A percentile compares a stretch with the other conserved stretches of the same genome.
Evolutionary conservation across 1,140 invertebrate species (phyloP).

Genomic region (Lepidostoma basale): DNA sequence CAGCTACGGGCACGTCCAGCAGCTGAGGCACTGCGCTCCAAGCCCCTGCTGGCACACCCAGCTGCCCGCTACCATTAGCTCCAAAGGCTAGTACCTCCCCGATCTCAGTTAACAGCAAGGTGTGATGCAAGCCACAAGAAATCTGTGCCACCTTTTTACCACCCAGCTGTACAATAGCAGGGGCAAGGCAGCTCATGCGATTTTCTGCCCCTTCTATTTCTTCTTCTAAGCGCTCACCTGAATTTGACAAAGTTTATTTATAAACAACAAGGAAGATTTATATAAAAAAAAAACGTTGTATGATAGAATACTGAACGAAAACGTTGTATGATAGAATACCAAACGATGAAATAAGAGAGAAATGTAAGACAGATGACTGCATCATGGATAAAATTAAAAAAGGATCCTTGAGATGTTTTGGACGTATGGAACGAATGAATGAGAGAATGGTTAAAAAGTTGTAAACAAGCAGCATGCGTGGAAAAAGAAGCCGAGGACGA

Average conservation of each 20-base stretch:
- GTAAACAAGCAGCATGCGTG: too few species aligned
- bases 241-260: too few species aligned
- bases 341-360: too few species aligned
- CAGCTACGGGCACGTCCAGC: conserved; percentile 73
- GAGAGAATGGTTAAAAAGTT: too few species aligned
- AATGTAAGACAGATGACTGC: too few species aligned
- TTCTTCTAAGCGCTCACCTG: background rate
- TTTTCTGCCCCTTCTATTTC: background rate
- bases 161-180: conserved; percentile 54
- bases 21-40: conserved; percentile 76
- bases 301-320: background rate
- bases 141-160: conserved; percentile 78
- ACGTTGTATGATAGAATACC: too few species aligned
- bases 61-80: conserved; percentile 92
- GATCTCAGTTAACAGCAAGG: conserved; percentile 65
- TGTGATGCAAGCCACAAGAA: conserved; percentile 90
- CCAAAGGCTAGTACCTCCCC: conserved; percentile 85
- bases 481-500: too few species aligned
- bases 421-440: too few species aligned
- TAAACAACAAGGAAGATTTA: background rate
- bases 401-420: too few species aligned
- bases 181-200: conserved; percentile 64
- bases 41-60: conserved; percentile 85
- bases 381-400: too few species aligned
- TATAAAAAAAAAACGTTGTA: background rate